Conservation (phyloP, 2,113 vertebrate species). For the Orycteropus afer region DNA sequence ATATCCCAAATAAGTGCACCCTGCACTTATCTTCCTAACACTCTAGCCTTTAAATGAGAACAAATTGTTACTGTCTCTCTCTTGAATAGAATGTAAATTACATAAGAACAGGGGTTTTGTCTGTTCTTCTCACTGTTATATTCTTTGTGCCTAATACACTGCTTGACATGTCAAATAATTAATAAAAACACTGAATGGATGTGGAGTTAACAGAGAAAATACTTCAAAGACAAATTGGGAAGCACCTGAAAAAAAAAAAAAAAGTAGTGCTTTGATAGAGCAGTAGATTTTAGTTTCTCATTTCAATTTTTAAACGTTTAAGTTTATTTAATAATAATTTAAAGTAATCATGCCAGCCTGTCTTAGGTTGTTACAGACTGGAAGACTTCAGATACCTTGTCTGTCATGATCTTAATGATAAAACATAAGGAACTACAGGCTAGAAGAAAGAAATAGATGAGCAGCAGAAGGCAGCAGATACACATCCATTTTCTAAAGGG, state of each 20-base stretch:
- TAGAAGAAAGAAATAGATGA: not conserved
- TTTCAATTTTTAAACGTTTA: too few species aligned
- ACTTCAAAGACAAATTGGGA: not conserved
- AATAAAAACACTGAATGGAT: not conserved
- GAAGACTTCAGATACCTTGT: not conserved
- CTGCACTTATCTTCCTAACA: not conserved
- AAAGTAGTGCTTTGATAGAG: not conserved
- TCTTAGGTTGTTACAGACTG: not conserved
- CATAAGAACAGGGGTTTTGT: not conserved
- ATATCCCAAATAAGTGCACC: not conserved
- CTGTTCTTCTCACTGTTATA: not conserved
- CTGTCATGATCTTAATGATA: not conserved
- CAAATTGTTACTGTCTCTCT: not conserved
- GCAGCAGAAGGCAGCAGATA: not conserved
- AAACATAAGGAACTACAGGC: not conserved
- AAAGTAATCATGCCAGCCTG: not conserved
- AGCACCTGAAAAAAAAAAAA: not conserved
- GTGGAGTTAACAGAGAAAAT: not conserved
- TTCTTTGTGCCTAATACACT: not conserved
- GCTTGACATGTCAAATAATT: not conserved
- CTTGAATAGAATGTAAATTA: not conserved
- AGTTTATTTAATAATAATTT: not conserved
- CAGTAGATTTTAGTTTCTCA: not conserved
- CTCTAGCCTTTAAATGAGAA: not conserved
- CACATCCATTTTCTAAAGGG: not conserved